Conservation (phyloP, 2,888 invertebrate genomes). For the Operophtera brumata region DNA sequence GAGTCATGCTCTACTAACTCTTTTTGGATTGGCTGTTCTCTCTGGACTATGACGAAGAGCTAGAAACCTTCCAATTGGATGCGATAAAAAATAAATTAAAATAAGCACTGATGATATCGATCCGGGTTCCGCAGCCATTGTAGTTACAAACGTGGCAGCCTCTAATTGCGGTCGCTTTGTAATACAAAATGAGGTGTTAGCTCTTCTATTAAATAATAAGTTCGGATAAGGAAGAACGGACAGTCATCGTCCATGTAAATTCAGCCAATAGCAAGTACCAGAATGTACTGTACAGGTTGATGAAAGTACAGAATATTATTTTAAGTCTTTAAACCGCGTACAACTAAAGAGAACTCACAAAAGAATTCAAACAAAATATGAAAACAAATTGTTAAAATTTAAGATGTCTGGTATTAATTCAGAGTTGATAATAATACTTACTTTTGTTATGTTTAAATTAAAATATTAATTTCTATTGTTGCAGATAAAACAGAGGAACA, state of each 20-base stretch:
- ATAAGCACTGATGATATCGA: constrained; percentile 76
- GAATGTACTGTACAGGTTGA: no score
- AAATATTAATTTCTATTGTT: constrained; percentile 45
- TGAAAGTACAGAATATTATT: not conserved
- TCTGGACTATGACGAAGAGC: constrained; percentile 9
- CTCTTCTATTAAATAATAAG: constrained; percentile 77
- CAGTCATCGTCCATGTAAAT: constrained; percentile 26
- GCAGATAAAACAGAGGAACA: constrained; percentile 67
- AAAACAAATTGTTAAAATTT: no score
- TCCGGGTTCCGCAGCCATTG: constrained; percentile 66
- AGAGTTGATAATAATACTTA: no score
- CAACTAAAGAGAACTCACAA: no score
- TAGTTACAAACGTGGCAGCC: constrained; percentile 65
- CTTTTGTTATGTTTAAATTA: not conserved
- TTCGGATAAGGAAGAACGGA: constrained; percentile 56
- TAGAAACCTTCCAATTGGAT: constrained; percentile 66
- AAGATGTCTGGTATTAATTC: no score
- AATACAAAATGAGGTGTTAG: constrained; percentile 79
- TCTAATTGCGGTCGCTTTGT: constrained; percentile 78
- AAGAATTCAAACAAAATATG: no score
- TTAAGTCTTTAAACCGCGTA: not conserved
- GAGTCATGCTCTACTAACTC: no score
- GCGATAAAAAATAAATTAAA: constrained; percentile 80
- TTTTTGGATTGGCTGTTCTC: not conserved
- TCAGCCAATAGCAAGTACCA: not conserved